These are phyloP conservation scores for Cataglyphis cursor DNA, from an alignment of 2,888 invertebrate species.

Conservation along the genomic window DNA sequence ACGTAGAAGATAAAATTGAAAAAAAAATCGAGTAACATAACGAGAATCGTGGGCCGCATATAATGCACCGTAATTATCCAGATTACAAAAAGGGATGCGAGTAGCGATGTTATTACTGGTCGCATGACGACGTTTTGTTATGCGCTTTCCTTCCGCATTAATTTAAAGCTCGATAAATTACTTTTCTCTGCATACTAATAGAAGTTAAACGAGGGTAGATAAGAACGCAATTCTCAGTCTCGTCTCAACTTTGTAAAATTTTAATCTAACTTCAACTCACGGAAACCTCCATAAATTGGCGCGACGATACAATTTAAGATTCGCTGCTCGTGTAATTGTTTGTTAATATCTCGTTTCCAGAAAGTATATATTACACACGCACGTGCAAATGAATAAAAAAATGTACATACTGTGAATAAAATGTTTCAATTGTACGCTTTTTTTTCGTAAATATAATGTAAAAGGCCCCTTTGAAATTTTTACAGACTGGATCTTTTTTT, in stretches of 20 bases:
- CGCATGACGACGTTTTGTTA: constrained; percentile 29
- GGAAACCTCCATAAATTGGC: constrained; percentile 1
- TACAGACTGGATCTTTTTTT: background rate
- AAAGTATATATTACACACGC: background rate
- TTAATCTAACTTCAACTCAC: constrained; percentile 46
- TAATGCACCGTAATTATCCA: constrained; percentile 42
- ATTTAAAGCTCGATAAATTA: constrained; percentile 73
- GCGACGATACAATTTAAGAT: constrained; percentile 1
- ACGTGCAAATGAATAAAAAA: background rate
- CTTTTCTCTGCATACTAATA: constrained; percentile 68
- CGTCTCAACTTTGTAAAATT: constrained; percentile 43
- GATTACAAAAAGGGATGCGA: constrained; percentile 41
- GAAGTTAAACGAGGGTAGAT: constrained; percentile 50
- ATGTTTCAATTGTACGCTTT: background rate
- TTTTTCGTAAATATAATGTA: background rate
- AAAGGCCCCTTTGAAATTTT: background rate
- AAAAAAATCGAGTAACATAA: background rate
- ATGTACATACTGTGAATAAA: background rate
- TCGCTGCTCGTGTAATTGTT: background rate
- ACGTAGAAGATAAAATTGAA: background rate
- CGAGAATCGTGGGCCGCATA: constrained; percentile 37
- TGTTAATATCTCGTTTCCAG: background rate
- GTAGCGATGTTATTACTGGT: constrained; percentile 12
- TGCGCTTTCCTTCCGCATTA: constrained; percentile 58
- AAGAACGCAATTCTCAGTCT: constrained; percentile 50